Percentiles rank a stretch among this genome's conserved stretches.
Conservation (phyloP, 2,797 vertebrate species). For the Podargus strigoides region DNA sequence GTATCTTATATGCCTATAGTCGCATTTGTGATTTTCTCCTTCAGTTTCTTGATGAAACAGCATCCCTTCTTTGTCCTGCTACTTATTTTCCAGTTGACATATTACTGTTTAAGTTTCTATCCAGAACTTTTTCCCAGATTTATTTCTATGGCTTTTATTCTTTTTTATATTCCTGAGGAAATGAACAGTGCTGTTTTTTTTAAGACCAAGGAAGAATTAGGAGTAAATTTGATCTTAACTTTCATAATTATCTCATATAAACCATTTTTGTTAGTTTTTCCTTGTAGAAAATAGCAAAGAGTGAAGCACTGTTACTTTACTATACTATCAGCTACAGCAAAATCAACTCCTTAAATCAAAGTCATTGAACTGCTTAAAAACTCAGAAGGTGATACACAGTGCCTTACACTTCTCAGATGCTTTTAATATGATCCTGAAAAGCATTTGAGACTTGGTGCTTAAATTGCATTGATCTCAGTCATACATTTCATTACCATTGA, state of each 20-base stretch:
- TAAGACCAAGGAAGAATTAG: neutral
- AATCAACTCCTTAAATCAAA: neutral
- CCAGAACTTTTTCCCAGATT: neutral
- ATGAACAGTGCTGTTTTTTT: neutral
- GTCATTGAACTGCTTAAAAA: neutral
- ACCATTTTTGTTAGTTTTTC: neutral
- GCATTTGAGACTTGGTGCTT: neutral
- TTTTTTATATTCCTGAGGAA: neutral
- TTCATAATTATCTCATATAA: neutral
- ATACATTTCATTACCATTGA: neutral
- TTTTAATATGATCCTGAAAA: neutral
- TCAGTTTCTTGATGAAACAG: neutral
- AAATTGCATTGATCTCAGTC: neutral
- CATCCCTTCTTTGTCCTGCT: neutral
- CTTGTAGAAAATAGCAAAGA: neutral
- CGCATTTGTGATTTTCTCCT: neutral
- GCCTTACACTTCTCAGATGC: neutral
- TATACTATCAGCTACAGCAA: neutral
- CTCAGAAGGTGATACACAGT: neutral
- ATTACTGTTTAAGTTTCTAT: neutral
- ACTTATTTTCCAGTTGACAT: neutral
- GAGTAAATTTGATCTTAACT: neutral
- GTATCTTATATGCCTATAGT: neutral
- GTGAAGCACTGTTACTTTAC: neutral
- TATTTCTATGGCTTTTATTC: neutral